These are phyloP conservation scores for Hipposideros larvatus DNA, from an alignment of 2,797 vertebrate species.

Conservation along the genomic window DNA sequence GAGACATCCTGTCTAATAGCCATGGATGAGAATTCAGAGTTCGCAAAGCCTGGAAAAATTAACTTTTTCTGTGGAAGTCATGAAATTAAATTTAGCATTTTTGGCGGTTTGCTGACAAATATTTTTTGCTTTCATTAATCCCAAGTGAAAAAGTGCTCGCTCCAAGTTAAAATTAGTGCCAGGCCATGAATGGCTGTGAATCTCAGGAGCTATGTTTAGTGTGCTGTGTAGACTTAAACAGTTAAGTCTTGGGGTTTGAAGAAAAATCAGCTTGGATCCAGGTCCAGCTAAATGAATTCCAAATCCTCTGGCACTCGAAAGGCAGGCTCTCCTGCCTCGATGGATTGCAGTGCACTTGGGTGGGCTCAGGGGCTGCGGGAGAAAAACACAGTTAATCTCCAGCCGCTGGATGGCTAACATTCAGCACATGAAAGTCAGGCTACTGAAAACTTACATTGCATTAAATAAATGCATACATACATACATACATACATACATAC, in stretches of 20 bases:
- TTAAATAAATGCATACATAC: not conserved
- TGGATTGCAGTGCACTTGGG: conserved; percentile 51
- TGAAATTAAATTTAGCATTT: conserved; percentile 64
- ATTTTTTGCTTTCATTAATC: conserved; percentile 67
- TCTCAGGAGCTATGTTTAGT: not conserved
- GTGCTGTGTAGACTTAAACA: not conserved
- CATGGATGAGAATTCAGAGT: not conserved
- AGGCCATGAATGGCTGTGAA: not conserved
- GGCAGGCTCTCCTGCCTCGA: not conserved
- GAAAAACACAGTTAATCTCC: conserved; percentile 61
- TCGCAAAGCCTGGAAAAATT: conserved; percentile 51
- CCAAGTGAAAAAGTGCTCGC: conserved; percentile 46
- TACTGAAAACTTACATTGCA: not conserved
- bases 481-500: not conserved
- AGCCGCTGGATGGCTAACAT: not conserved
- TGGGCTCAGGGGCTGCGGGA: conserved; percentile 57
- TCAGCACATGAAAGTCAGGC: not conserved
- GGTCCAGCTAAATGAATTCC: conserved; percentile 18
- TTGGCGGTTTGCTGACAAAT: conserved; percentile 26
- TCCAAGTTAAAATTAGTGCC: conserved; percentile 67
- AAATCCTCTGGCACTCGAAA: not conserved
- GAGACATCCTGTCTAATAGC: not conserved
- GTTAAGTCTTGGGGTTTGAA: conserved; percentile 28
- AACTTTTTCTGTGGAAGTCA: conserved; percentile 22
- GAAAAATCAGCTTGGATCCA: conserved; percentile 56